phyloP scores from a whole-genome alignment of 2,888 invertebrate species.

The Cheilosia pagana region DNA sequence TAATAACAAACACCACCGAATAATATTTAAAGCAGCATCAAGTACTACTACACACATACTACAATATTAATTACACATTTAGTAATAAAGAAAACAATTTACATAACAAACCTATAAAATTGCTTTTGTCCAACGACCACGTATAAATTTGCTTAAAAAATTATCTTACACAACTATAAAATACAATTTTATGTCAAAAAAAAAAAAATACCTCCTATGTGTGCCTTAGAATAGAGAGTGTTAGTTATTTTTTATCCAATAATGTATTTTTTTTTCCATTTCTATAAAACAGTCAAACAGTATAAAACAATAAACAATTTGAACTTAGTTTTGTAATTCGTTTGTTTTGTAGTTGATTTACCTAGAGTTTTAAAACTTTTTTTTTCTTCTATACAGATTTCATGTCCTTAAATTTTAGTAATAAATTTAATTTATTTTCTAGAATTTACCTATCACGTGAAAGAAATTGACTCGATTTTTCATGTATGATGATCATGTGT shows the following conservation, averaged over 20 bases:
- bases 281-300: conserved; percentile 40
- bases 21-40: no score
- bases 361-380: conserved; percentile 41
- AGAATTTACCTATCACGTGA: conserved; percentile 83
- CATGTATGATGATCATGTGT: conserved; percentile 90
- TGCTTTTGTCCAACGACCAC: conserved; percentile 48
- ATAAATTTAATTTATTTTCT: conserved; percentile 78
- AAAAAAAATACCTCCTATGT: conserved; percentile 10
- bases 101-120: conserved; percentile 76
- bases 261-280: not conserved
- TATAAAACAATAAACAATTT: conserved; percentile 59
- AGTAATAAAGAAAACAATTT: conserved; percentile 42
- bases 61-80: not conserved
- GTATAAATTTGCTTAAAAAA: conserved; percentile 51
- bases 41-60: no score
- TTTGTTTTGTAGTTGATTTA: conserved; percentile 55
- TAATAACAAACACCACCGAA: no score
- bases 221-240: conserved; percentile 32
- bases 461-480: conserved; percentile 84
- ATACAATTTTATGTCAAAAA: conserved; percentile 40
- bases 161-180: conserved; percentile 35
- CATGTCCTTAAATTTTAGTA: conserved; percentile 64
- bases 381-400: conserved; percentile 77
- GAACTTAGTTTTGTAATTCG: conserved; percentile 60
- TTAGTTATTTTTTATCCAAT: conserved; percentile 12